Base-by-base conservation (phyloP, 2,797 vertebrate genomes). In the Miichthys miiuy region DNA sequence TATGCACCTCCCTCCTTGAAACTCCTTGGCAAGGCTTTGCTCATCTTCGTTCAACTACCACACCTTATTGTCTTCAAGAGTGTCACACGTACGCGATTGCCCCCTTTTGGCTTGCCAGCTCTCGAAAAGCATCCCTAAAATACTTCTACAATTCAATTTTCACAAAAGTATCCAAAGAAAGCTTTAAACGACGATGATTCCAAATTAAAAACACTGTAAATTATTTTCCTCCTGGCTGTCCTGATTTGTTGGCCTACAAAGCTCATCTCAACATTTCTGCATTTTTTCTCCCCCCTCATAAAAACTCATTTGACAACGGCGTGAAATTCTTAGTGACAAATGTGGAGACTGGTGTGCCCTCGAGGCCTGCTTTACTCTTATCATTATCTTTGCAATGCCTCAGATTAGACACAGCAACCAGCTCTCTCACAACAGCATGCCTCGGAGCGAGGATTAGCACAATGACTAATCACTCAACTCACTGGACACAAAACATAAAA, bases 381-480 rank as follows among this genome's bases (percentile, higher is more conserved):
- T 92, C 88, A 75, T 89, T 86, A 87, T 88, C 82, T 90, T 73
- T 70, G 87, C 91, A 88, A 82, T 72, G 84, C 73, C 77, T 62
- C 5, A 87, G 88, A 92, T 93, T 92, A 86, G 86, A 90, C 89
- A 81, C 85, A 80, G 87, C 80, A 57, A 82, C 76, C 79, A 52
- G 68, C 76, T 79, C 75, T 70, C 65, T 86, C 77, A 75, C 80
- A 82, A 63, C 82, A 41, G 54, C 27, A 2, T 12, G 82, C 85
- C 89, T 83, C 61, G 0, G 55, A 88, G 91, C 79, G 4, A 71
- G 88, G 90, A 91, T 93, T 93, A 92, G 75, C 87, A 79, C 87
- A 73, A 81, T 87, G 91, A 91, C 88, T 87, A 90, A 90, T 89
- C 91, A 89, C 87, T 92, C 86, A 80, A 89, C 86, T 85, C 70